Percentiles rank a stretch among this genome's conserved stretches.
phyloP scores from a whole-genome alignment of 2,113 vertebrate species.

The Crotalus tigris region DNA sequence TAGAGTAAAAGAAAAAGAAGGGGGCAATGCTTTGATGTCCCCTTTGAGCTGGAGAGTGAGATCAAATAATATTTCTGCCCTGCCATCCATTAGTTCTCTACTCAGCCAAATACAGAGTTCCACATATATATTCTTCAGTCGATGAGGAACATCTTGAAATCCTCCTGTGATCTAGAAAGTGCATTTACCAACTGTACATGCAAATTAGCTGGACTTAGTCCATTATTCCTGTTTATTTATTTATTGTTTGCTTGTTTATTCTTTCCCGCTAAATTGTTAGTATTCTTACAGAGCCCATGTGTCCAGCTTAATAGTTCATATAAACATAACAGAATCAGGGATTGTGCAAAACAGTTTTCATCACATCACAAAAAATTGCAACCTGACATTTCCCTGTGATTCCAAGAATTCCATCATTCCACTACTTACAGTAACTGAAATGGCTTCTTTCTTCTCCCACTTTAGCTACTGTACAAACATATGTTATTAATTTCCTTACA shows the following conservation, averaged over 20 bases:
- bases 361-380: neutral
- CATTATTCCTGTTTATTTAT: neutral
- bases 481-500: neutral
- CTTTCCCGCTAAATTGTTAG: neutral
- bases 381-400: neutral
- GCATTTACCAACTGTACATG: neutral
- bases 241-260: neutral
- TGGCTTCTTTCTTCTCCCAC: neutral
- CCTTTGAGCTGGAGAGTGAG: neutral
- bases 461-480: neutral
- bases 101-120: neutral
- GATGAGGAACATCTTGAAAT: neutral
- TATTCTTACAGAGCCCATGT: neutral
- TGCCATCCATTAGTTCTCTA: neutral
- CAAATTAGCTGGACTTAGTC: neutral
- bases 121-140: neutral
- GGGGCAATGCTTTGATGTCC: neutral
- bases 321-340: neutral
- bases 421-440: slow-evolving; percentile 13
- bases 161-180: neutral
- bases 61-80: neutral
- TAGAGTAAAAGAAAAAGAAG: neutral
- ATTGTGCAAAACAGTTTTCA: neutral
- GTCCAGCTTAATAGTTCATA: neutral
- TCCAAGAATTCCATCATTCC: neutral